These are phyloP conservation scores for Papilio aristodemus DNA, from an alignment of 1,140 invertebrate species.

Conservation along the genomic window DNA sequence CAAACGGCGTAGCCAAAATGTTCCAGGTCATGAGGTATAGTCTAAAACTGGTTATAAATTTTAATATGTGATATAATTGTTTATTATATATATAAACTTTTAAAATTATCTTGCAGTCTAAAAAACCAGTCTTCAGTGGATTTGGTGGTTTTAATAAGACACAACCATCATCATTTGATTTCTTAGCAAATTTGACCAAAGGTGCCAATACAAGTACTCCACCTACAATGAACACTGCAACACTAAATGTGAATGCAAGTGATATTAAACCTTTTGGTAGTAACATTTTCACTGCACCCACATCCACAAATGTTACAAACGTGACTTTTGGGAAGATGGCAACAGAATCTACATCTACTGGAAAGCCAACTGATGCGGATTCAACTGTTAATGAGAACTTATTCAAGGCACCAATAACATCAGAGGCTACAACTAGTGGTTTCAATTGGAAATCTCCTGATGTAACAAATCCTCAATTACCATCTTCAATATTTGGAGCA, in stretches of 20 bases:
- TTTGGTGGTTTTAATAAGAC: constrained; percentile 83
- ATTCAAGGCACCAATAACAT: constrained; percentile 61
- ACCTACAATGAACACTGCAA: constrained; percentile 43
- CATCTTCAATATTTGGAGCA: constrained; percentile 69
- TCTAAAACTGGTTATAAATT: not conserved
- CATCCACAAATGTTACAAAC: constrained; percentile 29
- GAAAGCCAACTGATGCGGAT: constrained; percentile 47
- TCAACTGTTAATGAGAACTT: constrained; percentile 53
- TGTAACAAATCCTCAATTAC: constrained; percentile 45
- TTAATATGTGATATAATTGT: not conserved
- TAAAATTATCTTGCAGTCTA: constrained; percentile 67
- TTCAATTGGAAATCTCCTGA: constrained; percentile 37
- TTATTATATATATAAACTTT: constrained; percentile 33
- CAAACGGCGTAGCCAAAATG: constrained; percentile 81
- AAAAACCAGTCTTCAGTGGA: constrained; percentile 83
- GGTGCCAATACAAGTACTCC: constrained; percentile 50
- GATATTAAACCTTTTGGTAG: constrained; percentile 37
- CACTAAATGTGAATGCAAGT: constrained; percentile 44
- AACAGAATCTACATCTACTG: constrained; percentile 33
- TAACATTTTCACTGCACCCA: constrained; percentile 33
- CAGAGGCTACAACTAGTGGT: constrained; percentile 44
- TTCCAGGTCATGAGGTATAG: constrained; percentile 52
- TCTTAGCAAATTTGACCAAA: constrained; percentile 80
- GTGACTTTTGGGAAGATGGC: constrained; percentile 24
- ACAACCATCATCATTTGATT: constrained; percentile 81